Base-by-base conservation (phyloP, 1,140 invertebrate genomes). In the Scaptomyza montana region DNA sequence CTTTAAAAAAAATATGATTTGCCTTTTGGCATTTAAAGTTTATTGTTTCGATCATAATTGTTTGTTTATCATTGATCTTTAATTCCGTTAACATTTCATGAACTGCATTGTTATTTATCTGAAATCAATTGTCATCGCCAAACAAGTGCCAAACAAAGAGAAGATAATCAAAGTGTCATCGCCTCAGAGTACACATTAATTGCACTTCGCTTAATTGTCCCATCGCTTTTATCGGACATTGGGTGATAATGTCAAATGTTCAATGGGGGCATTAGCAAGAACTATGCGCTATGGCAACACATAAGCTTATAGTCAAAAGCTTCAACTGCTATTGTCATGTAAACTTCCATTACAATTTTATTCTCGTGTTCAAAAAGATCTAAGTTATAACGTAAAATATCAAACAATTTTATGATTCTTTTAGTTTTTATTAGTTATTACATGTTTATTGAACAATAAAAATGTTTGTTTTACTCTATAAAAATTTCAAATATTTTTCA, bases 31-130 rank as follows among this genome's bases (percentile, higher is more conserved):
- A 16, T 10, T 33, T 3, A 1, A 3, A 33, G 9, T 6, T 25
- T 6, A n/a, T 46, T 25, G 10, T 8, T 30, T 8, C 4, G 12
- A n/a, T 60, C 28, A 21, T 25, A 61, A 61, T 49, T 49, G 45
- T 25, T 60, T 36, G 36, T 47, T 39, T 16, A 28, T 39, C 12
- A 45, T 57, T 57, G 12, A 8, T 54, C 5, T 56, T 41, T 21
- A 47, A 33, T 41, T 39, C 13, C 47, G 19, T 13, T 19, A 56
- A 5, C n/a, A 21, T 10, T 72, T 66, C 41, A 47, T 68, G 61
- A 47, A 47, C 41, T 30, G 30, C 41, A 62, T 6, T 54, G 66
- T 16, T 36, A 60, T 47, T 69, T 28, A 69, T 47, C 30, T 47
- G 5, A 36, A 47, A 46, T 54, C 41, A 54, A 62, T 54, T 69